A percentile compares a stretch with the other conserved stretches of the same genome.
phyloP scores from a whole-genome alignment of 2,888 invertebrate species.

The Chalcis sispes region DNA sequence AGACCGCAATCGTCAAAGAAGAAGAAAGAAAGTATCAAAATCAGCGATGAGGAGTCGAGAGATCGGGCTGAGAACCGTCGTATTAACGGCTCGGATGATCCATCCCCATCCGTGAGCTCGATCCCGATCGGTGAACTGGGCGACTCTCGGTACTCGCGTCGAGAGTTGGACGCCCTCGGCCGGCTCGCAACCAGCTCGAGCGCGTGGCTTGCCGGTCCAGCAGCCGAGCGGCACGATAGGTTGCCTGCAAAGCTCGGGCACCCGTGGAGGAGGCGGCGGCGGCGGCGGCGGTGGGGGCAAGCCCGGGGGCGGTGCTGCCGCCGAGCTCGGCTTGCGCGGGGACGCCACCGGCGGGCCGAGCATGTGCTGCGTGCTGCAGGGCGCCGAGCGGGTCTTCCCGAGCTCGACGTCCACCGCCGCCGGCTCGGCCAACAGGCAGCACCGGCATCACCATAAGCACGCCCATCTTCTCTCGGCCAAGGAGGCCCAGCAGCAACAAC shows the following conservation, averaged over 20 bases:
- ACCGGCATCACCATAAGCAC: slow-evolving; percentile 56
- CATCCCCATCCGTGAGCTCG: not conserved
- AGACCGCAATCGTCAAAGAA: too few species aligned
- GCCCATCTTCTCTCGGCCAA: slow-evolving; percentile 64
- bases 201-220: not conserved
- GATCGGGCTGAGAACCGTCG: not conserved
- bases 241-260: slow-evolving; percentile 72
- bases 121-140: not conserved
- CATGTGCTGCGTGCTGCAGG: slow-evolving; percentile 73
- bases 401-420: slow-evolving; percentile 57
- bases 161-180: not conserved
- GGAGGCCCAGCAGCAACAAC: slow-evolving; percentile 56
- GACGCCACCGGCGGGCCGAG: slow-evolving; percentile 66
- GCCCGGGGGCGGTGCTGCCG: slow-evolving; percentile 64
- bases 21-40: too few species aligned
- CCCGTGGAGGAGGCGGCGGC: slow-evolving; percentile 67
- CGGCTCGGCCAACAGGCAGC: not conserved
- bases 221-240: slow-evolving; percentile 67
- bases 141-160: not conserved
- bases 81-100: not conserved
- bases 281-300: slow-evolving; percentile 62
- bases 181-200: not conserved
- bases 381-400: slow-evolving; percentile 72
- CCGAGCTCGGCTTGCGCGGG: slow-evolving; percentile 64
- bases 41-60: not conserved